Evolutionary conservation across 2,797 vertebrate species (phyloP).

Genomic region (Pteronotus mesoamericanus): DNA sequence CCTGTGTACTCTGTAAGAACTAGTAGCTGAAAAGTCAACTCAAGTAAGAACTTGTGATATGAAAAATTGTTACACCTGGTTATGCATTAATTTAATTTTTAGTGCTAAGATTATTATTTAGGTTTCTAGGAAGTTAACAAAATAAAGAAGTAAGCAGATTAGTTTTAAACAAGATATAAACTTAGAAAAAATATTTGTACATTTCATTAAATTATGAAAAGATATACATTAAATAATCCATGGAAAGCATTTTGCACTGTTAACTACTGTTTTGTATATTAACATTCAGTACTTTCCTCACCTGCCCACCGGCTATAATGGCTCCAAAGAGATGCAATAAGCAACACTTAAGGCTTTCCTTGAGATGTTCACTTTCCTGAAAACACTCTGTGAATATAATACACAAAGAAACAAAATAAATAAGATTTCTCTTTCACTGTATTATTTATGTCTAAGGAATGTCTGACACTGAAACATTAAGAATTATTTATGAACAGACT

Average conservation of each 20-base stretch:
- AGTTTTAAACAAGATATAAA: slow-evolving; percentile 46
- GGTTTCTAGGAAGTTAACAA: slow-evolving; percentile 15
- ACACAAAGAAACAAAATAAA: slow-evolving; percentile 42
- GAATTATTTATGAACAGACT: neutral
- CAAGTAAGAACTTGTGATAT: neutral
- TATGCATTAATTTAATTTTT: slow-evolving; percentile 6
- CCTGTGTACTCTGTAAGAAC: neutral
- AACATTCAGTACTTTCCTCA: slow-evolving; percentile 77
- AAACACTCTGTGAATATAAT: slow-evolving; percentile 91
- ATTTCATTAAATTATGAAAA: slow-evolving; percentile 32
- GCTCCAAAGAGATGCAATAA: slow-evolving; percentile 96
- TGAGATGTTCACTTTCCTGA: slow-evolving; percentile 98
- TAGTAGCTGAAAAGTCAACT: neutral
- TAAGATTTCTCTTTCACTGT: slow-evolving; percentile 41
- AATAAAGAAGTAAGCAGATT: neutral
- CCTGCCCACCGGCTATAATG: slow-evolving; percentile 95
- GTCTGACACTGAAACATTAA: slow-evolving; percentile 11
- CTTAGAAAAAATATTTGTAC: neutral
- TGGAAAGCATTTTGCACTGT: neutral
- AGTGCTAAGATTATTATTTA: neutral
- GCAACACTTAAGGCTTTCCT: slow-evolving; percentile 97
- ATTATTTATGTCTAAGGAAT: slow-evolving; percentile 41
- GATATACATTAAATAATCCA: slow-evolving; percentile 30
- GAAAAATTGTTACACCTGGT: neutral
- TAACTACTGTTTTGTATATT: slow-evolving; percentile 16